These are phyloP conservation scores for Gallinago undulata DNA, from an alignment of 2,113 vertebrate species.

Conservation along the genomic window DNA sequence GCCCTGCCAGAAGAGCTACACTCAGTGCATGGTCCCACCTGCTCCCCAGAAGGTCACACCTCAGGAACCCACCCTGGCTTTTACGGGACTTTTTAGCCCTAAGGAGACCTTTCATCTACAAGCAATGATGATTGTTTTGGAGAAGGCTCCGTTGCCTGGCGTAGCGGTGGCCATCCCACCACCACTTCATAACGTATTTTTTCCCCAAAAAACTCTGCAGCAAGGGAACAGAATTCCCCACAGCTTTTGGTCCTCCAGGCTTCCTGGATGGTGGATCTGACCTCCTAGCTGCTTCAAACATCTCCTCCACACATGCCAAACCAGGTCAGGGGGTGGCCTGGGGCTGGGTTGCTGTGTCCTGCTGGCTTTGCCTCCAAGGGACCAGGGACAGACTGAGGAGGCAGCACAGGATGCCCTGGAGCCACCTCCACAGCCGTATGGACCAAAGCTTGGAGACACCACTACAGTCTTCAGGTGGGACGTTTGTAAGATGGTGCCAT, in stretches of 20 bases:
- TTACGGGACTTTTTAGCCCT: background rate
- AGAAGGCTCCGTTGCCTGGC: background rate
- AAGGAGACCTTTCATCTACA: background rate
- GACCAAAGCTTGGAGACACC: background rate
- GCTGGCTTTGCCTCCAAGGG: background rate
- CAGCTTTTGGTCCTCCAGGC: background rate
- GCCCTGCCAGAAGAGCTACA: background rate
- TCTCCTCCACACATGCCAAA: background rate
- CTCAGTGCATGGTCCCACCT: background rate
- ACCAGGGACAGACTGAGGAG: accelerated
- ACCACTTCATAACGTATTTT: background rate
- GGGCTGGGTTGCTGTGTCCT: background rate
- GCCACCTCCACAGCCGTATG: background rate
- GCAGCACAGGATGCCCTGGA: background rate
- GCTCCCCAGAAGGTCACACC: background rate
- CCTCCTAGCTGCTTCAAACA: background rate
- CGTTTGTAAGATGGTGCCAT: background rate
- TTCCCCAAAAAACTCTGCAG: background rate
- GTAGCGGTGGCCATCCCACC: accelerated
- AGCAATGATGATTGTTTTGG: background rate
- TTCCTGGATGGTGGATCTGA: background rate
- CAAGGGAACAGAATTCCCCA: background rate
- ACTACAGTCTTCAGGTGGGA: accelerated
- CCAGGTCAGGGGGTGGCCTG: background rate
- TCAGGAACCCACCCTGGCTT: background rate